These are phyloP conservation scores for Syngnathoides biaculeatus DNA, from an alignment of 2,113 vertebrate species.

Conservation along the genomic window DNA sequence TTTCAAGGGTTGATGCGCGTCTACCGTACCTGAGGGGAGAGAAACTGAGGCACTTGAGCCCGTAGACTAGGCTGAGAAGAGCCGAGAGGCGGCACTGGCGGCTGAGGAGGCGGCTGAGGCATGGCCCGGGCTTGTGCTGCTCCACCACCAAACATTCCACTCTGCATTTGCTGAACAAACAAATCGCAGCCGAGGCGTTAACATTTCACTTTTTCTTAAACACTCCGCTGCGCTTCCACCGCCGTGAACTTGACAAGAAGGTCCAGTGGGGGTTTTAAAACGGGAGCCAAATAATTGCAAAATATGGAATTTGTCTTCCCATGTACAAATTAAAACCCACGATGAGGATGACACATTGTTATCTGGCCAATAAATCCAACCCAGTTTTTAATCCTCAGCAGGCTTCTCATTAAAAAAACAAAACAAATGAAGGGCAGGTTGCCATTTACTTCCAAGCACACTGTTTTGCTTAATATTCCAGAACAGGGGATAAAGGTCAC, in stretches of 20 bases:
- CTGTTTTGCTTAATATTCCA: not conserved
- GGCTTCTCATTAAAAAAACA: not conserved
- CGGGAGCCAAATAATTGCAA: not conserved
- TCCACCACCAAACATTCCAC: conserved; percentile 97
- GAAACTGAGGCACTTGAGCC: conserved; percentile 99
- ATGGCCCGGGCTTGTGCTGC: conserved; percentile 95
- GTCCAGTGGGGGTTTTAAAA: no score
- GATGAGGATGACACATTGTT: not conserved
- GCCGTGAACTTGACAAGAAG: no score
- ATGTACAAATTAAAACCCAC: no score
- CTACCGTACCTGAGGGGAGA: conserved; percentile 91
- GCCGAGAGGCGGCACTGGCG: conserved; percentile 92
- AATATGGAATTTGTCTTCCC: not conserved
- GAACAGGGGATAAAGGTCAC: not conserved
- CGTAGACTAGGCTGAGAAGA: conserved; percentile 99
- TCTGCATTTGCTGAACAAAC: conserved; percentile 79
- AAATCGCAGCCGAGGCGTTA: conserved; percentile 64
- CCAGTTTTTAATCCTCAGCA: not conserved
- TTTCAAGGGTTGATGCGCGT: not conserved
- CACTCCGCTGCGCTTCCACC: no score
- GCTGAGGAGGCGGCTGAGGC: conserved; percentile 78
- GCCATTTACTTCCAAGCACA: not conserved
- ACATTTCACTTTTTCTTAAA: not conserved
- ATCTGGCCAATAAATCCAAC: not conserved
- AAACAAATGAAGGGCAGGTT: not conserved